These are phyloP conservation scores for Enteromius argenteus DNA, from an alignment of 2,797 vertebrate species.

Conservation along the genomic window DNA sequence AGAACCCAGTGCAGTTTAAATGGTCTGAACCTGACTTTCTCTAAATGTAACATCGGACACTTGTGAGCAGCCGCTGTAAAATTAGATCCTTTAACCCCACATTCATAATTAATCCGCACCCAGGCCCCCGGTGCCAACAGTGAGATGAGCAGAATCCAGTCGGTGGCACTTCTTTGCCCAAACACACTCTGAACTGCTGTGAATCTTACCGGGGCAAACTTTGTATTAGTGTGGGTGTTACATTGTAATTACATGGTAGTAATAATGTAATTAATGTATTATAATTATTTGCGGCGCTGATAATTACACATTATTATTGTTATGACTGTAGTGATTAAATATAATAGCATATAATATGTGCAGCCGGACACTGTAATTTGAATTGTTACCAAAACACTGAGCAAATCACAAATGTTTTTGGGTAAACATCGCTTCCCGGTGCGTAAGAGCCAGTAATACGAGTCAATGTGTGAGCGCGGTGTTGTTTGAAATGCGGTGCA, in stretches of 20 bases:
- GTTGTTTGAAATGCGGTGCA: conserved; percentile 45
- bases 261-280: conserved; percentile 34
- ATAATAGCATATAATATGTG: not conserved
- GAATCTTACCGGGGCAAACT: not conserved
- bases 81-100: conserved; percentile 77
- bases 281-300: not conserved
- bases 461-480: conserved; percentile 3
- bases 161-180: conserved; percentile 53
- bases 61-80: conserved; percentile 65
- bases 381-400: conserved; percentile 37
- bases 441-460: conserved; percentile 17
- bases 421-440: not conserved
- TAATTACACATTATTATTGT: conserved; percentile 16
- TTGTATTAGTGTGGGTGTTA: not conserved
- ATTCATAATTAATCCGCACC: conserved; percentile 76
- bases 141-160: conserved; percentile 67
- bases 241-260: conserved; percentile 11
- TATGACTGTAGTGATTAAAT: conserved; percentile 15
- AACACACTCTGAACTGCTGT: conserved; percentile 45
- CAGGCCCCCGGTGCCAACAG: conserved; percentile 69
- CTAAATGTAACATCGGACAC: conserved; percentile 43
- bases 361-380: conserved; percentile 22
- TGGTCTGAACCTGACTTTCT: conserved; percentile 39
- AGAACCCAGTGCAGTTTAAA: conserved; percentile 33
- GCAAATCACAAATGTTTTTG: not conserved